phyloP scores from a whole-genome alignment of 1,140 invertebrate species.

The Coptotermes formosanus region DNA sequence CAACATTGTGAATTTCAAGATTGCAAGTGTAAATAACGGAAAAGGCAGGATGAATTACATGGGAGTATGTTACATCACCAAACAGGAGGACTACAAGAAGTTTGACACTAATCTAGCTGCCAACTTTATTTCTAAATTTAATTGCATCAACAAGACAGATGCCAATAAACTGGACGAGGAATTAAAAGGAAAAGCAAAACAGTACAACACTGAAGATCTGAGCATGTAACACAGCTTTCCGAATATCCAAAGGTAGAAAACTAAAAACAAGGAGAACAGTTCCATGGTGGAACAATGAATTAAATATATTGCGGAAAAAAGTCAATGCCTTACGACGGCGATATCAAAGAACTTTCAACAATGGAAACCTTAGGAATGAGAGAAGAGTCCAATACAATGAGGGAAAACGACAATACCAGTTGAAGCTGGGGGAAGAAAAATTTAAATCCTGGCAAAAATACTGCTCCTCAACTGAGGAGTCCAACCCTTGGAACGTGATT shows the following conservation, averaged over 20 bases:
- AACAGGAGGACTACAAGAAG: no score
- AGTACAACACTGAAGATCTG: no score
- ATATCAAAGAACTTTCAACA: background rate
- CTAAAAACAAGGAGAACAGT: background rate
- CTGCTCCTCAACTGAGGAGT: background rate
- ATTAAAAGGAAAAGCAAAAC: no score
- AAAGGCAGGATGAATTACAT: no score
- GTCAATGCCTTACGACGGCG: background rate
- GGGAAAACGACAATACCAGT: no score
- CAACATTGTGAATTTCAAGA: no score
- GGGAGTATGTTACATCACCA: no score
- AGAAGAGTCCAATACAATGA: background rate
- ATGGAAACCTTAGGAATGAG: background rate
- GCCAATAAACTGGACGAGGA: no score
- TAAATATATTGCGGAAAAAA: background rate
- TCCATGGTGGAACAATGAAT: background rate
- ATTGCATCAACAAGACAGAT: no score
- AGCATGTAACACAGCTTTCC: background rate
- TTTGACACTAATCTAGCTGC: no score
- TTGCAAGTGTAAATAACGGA: no score
- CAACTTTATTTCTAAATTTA: no score
- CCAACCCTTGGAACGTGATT: background rate
- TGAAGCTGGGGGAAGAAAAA: background rate
- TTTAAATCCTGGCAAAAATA: background rate
- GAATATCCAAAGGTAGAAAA: background rate